Evolutionary conservation across 2,113 vertebrate species (phyloP), one percentile per base, ranked within the genome.

Genomic region (Synchiropus splendidus): DNA sequence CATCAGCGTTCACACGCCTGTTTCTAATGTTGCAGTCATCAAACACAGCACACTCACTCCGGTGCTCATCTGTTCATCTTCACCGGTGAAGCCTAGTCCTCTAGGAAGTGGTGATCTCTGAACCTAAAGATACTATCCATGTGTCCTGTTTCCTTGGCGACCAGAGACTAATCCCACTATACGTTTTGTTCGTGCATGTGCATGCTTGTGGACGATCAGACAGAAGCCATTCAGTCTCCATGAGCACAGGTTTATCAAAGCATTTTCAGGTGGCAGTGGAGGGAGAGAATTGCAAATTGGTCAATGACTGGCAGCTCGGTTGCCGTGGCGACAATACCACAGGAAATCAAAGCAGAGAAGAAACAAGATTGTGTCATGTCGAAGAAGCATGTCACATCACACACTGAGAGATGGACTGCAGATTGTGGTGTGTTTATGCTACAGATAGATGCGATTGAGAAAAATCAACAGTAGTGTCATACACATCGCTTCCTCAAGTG

Each of bases 71-170:
- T n/a, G n/a, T n/a, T n/a, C n/a, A n/a, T 17, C 27, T 36, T 30
- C n/a, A n/a, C n/a, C n/a, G n/a, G n/a, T n/a, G n/a, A n/a, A n/a
- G n/a, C n/a, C n/a, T 41, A 57, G 67, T 75, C 12, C 63, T 81
- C 31, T 82, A 82, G 66, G 75, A 84, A 56, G 73, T 81, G 38
- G 76, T 72, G 48, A 71, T 85, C 59, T 80, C 53, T 51, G 66
- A 75, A 30, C 80, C 77, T 13, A 75, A 27, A 27, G 21, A 5
- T 27, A 5, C 4, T 27, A 27, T 27, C 8, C 72, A 4, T 36
- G 47, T 17, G 50, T 67, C 38, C 43, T 73, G 27, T 90, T 90
- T 78, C 87, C 86, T 34, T 56, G 82, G 69, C 73, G 87, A 64
- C 78, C 74, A 21, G 16, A 58, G 39, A 46, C 45, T 58, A 31